Evolutionary conservation across 1,140 invertebrate species (phyloP).

Genomic region (Paralvinella palmiformis): DNA sequence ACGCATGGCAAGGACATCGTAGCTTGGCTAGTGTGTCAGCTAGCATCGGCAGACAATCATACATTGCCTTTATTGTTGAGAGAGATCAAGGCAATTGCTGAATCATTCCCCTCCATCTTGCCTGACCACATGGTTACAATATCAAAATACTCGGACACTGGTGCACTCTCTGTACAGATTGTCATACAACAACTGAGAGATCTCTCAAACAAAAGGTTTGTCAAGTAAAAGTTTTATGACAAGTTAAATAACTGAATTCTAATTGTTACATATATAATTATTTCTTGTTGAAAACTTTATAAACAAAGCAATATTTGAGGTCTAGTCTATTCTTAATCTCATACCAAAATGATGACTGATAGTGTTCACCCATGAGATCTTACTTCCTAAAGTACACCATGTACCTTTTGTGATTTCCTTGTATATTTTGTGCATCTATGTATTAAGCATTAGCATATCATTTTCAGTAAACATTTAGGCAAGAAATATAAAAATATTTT

Average conservation of each 20-base stretch:
- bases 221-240: not conserved
- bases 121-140: constrained; percentile 69
- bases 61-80: constrained; percentile 65
- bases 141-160: constrained; percentile 53
- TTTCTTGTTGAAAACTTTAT: too few species aligned
- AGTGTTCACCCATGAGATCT: too few species aligned
- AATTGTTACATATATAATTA: too few species aligned
- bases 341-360: too few species aligned
- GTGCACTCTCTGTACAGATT: constrained; percentile 45
- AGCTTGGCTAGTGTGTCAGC: constrained; percentile 69
- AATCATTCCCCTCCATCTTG: constrained; percentile 68
- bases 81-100: constrained; percentile 70
- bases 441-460: too few species aligned
- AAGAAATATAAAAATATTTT: too few species aligned
- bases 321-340: too few species aligned
- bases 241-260: not conserved
- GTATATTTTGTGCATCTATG: too few species aligned
- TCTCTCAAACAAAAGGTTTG: constrained; percentile 42
- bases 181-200: constrained; percentile 52
- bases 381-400: too few species aligned
- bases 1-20: constrained; percentile 70
- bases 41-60: constrained; percentile 63
- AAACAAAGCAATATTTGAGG: too few species aligned
- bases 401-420: too few species aligned
- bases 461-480: too few species aligned